Evolutionary conservation across 2,888 invertebrate genomes (phyloP), one percentile per base, ranked within the genome.

Genomic region (Pachliopta kotzebuea): DNA sequence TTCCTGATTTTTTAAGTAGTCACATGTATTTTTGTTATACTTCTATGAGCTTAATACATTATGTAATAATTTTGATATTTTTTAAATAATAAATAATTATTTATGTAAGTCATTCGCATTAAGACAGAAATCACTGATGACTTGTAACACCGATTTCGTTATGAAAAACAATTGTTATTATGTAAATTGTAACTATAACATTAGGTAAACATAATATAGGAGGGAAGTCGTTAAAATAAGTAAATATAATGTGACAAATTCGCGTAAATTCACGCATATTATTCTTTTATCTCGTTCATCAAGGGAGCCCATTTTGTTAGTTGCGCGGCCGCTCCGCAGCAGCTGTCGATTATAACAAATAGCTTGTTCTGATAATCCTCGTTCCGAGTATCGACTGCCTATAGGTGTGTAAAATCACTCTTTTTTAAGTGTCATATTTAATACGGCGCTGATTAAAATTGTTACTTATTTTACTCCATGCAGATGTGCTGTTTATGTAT

Each of bases 341-440:
- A 89, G 88, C 90, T 90, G 90, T 82, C 78, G 80, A 81, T 83
- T 78, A 77, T 77, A 84, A 85, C 84, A 84, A 86, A 86, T 84
- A 80, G 77, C 75, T 71, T 72, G 70, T 74, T 79, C 76, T 80
- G 62, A 81, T 83, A 84, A 80, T 79, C 83, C 81, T 76, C 77
- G 71, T 76, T 76, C 74, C 74, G 70, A 73, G 71, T 72, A 70
- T 71, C n/a, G 50, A 42, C 62, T 59, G 61, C 64, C 53, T 63
- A 57, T 63, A 62, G 62, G 53, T 58, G 61, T 50, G 55, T 20
- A 20, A 59, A 66, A 59, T 62, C 63, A 64, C 70, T 66, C 68
- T 65, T 72, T 66, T 71, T 65, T 37, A 63, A 62, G 50, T 60
- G 59, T 60, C 53, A 45, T 53, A 53, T 49, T 60, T 56, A 56